Conservation (phyloP, 2,113 vertebrate genomes). For the Crotalus tigris region DNA sequence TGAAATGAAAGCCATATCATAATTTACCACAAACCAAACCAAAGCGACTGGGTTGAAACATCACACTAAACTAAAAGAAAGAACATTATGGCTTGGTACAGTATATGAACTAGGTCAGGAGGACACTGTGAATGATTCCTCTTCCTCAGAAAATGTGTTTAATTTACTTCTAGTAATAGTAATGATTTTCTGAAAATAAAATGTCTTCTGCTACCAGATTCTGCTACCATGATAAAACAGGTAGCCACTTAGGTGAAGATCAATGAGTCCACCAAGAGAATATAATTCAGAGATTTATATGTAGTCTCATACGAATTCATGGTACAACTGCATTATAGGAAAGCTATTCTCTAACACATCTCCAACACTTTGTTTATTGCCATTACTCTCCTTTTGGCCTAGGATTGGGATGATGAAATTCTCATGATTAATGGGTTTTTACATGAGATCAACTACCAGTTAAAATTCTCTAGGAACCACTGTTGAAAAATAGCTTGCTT, state of each 20-base stretch:
- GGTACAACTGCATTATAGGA: not conserved
- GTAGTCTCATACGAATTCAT: not conserved
- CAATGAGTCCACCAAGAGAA: not conserved
- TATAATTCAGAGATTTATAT: not conserved
- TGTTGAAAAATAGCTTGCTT: not conserved
- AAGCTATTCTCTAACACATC: too few species aligned
- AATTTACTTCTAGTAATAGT: not conserved
- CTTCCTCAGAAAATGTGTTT: not conserved
- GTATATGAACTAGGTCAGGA: not conserved
- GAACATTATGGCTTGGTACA: not conserved
- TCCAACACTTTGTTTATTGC: not conserved
- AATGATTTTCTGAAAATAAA: not conserved
- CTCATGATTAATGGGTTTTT: not conserved
- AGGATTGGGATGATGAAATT: not conserved
- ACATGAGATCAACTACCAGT: not conserved
- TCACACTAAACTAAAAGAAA: not conserved
- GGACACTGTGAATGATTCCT: not conserved
- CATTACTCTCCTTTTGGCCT: not conserved
- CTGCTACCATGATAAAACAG: not conserved
- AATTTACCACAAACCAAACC: not conserved
- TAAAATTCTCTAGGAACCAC: not conserved
- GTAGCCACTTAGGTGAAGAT: not conserved
- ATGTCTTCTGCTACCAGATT: not conserved
- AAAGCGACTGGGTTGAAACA: not conserved
- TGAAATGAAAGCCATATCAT: not conserved